phyloP scores from a whole-genome alignment of 2,113 vertebrate genomes.

The Pongo abelii region DNA sequence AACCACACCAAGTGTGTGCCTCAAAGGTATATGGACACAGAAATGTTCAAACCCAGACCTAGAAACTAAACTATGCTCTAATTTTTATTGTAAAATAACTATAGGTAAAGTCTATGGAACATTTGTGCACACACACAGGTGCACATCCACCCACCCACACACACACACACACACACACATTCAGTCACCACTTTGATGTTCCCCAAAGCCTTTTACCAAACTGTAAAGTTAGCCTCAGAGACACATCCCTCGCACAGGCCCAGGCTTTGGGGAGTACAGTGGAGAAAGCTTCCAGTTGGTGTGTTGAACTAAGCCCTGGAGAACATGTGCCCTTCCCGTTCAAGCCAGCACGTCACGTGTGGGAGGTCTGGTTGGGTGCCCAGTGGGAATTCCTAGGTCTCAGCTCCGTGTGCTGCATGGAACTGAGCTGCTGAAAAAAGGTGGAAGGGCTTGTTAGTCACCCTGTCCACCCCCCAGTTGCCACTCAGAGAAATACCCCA shows the following conservation, averaged over 20 bases:
- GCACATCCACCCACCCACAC: no score
- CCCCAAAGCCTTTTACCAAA: not conserved
- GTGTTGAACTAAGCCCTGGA: not conserved
- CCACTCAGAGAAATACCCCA: not conserved
- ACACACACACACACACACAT: not conserved
- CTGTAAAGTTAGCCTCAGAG: not conserved
- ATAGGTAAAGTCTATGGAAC: not conserved
- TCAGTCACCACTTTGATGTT: not conserved
- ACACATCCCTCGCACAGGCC: not conserved
- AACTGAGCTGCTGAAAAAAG: not conserved
- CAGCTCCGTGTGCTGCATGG: not conserved
- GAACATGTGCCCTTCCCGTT: fast-evolving
- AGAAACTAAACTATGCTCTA: not conserved
- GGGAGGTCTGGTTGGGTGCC: not conserved
- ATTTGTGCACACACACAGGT: not conserved
- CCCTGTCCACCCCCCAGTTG: no score
- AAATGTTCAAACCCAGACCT: not conserved
- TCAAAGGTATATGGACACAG: not conserved
- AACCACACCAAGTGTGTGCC: not conserved
- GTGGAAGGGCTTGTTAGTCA: no score
- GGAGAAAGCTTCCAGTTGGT: not conserved
- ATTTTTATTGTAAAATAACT: not conserved
- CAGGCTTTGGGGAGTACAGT: not conserved
- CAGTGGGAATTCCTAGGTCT: not conserved
- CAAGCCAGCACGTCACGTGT: fast-evolving